Percentiles rank a stretch among this genome's conserved stretches.
Evolutionary conservation across 2,113 vertebrate genomes (phyloP).

Genomic region (Noctilio leporinus): DNA sequence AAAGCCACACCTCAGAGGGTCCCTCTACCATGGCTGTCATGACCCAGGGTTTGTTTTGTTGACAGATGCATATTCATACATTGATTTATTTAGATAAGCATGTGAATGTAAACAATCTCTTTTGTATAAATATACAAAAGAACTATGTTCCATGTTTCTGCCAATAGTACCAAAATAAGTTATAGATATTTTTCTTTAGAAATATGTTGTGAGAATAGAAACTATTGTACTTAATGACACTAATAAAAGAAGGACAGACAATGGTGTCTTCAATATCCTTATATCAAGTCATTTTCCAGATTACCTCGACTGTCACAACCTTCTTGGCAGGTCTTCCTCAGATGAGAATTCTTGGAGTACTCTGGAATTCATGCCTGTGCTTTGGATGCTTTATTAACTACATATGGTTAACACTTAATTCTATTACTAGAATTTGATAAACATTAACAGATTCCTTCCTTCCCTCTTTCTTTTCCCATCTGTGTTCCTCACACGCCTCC

Average conservation of each 20-base stretch:
- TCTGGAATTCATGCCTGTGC: background rate
- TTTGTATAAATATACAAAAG: background rate
- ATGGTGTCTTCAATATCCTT: constrained; percentile 17
- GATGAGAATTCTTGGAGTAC: background rate
- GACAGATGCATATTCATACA: background rate
- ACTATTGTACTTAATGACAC: constrained; percentile 16
- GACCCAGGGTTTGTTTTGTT: background rate
- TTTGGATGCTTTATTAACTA: background rate
- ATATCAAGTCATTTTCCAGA: background rate
- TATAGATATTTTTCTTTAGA: background rate
- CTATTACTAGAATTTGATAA: constrained; percentile 30
- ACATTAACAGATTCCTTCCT: background rate
- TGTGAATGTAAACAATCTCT: background rate
- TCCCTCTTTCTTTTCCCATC: background rate
- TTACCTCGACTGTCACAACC: background rate
- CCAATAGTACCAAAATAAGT: background rate
- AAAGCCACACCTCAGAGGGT: background rate
- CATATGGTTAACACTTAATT: constrained; percentile 7
- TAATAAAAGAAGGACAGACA: constrained; percentile 26
- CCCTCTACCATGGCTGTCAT: rapidly evolving
- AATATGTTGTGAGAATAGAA: background rate
- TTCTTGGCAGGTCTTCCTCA: background rate
- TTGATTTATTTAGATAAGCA: background rate
- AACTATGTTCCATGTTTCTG: background rate
- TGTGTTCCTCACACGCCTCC: background rate